phyloP scores from a whole-genome alignment of 2,113 vertebrate species.

The Serinus canaria region DNA sequence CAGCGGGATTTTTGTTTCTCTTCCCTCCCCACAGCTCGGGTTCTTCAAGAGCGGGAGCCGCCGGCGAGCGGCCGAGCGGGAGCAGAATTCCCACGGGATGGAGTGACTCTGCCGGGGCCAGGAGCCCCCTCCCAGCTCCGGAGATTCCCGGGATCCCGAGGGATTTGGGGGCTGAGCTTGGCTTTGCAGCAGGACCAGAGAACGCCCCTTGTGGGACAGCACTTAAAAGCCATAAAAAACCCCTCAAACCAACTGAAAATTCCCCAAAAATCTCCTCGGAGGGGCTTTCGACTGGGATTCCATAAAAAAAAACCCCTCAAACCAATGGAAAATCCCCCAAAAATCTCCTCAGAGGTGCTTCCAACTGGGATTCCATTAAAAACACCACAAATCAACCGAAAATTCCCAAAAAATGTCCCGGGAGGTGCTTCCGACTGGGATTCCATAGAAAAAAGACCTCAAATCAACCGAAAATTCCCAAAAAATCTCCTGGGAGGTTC shows the following conservation, averaged over 20 bases:
- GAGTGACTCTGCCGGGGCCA: constrained; percentile 61
- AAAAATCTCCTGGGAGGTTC: neutral
- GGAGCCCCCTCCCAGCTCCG: neutral
- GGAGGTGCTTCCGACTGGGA: neutral
- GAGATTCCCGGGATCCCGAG: neutral
- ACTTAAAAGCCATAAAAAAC: neutral
- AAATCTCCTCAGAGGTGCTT: neutral
- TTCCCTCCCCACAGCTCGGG: constrained; percentile 79
- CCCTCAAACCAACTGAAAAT: neutral
- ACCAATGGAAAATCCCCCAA: accelerated
- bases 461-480: no score
- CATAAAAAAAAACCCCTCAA: neutral
- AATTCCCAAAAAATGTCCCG: neutral
- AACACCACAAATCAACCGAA: neutral
- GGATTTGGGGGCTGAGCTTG: neutral
- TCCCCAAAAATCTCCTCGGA: neutral
- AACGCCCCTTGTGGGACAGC: neutral
- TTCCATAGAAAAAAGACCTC: neutral
- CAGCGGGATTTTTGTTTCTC: neutral
- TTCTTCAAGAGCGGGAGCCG: constrained; percentile 87
- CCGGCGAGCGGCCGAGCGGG: constrained; percentile 64
- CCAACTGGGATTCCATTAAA: neutral
- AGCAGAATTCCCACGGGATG: constrained; percentile 70
- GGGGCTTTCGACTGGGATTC: neutral
- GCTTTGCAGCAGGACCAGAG: neutral